These are phyloP conservation scores for Typhlichthys subterraneus DNA, from an alignment of 2,797 vertebrate genomes.

Conservation along the genomic window DNA sequence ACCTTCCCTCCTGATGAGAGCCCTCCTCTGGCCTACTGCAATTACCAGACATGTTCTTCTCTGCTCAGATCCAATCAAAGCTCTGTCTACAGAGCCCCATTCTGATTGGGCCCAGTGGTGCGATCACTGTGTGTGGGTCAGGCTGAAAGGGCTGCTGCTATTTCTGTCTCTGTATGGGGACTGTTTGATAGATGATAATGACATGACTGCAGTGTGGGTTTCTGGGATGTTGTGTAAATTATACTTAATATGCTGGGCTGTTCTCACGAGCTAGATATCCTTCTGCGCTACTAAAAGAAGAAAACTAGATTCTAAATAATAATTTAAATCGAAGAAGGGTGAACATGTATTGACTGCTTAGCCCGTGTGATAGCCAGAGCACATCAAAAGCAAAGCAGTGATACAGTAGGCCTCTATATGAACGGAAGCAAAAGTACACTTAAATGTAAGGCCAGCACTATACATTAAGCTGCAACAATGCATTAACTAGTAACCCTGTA, in stretches of 20 bases:
- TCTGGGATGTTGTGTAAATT: slow-evolving; percentile 5
- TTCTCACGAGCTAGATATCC: too few species aligned
- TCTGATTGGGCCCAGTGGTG: slow-evolving; percentile 30
- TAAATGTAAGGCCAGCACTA: too few species aligned
- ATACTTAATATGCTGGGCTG: neutral
- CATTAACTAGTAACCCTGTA: too few species aligned
- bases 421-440: too few species aligned
- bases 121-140: slow-evolving; percentile 46
- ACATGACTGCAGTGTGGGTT: slow-evolving; percentile 10
- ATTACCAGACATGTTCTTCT: slow-evolving; percentile 54
- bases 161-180: slow-evolving; percentile 38
- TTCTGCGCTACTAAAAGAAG: too few species aligned
- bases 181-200: slow-evolving; percentile 35
- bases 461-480: too few species aligned
- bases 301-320: too few species aligned
- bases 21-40: slow-evolving; percentile 44
- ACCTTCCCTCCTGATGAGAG: slow-evolving; percentile 49
- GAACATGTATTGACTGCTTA: too few species aligned
- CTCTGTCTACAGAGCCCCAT: slow-evolving; percentile 34
- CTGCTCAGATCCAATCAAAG: slow-evolving; percentile 36
- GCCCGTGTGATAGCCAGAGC: too few species aligned
- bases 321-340: too few species aligned
- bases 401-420: too few species aligned
- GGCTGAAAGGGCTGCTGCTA: slow-evolving; percentile 42
- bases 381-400: too few species aligned